These are phyloP conservation scores for Tetragonula carbonaria DNA, from an alignment of 2,888 invertebrate genomes.

Conservation along the genomic window DNA sequence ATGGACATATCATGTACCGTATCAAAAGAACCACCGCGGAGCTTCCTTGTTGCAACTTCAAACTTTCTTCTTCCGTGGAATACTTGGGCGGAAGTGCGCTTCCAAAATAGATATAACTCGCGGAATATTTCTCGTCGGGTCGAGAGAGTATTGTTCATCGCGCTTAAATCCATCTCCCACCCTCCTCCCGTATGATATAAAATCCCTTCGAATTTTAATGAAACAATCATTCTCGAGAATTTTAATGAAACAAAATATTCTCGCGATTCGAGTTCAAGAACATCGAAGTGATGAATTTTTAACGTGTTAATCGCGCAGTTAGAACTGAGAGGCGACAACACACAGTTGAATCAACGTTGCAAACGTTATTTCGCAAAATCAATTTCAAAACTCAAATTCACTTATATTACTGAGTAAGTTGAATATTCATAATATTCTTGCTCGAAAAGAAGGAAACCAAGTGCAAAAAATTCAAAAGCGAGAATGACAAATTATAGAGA, in stretches of 20 bases:
- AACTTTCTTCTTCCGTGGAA: neutral
- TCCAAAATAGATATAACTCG: neutral
- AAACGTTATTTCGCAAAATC: too few relatives aligned
- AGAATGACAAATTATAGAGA: too few relatives aligned
- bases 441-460: too few relatives aligned
- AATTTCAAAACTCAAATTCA: too few relatives aligned
- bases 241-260: too few relatives aligned
- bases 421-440: too few relatives aligned
- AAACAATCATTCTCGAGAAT: neutral
- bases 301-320: too few relatives aligned
- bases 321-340: too few relatives aligned
- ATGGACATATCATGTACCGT: constrained; percentile 38
- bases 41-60: neutral
- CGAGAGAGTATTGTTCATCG: neutral
- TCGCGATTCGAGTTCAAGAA: neutral
- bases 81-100: neutral
- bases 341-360: too few relatives aligned
- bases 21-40: constrained; percentile 9
- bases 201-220: neutral
- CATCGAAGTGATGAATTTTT: neutral
- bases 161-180: too few relatives aligned
- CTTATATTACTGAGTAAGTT: too few relatives aligned
- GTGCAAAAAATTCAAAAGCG: too few relatives aligned
- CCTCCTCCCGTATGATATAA: neutral
- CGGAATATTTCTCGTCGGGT: neutral